phyloP scores from a whole-genome alignment of 2,797 vertebrate species.

The Lagocephalus sceleratus region DNA sequence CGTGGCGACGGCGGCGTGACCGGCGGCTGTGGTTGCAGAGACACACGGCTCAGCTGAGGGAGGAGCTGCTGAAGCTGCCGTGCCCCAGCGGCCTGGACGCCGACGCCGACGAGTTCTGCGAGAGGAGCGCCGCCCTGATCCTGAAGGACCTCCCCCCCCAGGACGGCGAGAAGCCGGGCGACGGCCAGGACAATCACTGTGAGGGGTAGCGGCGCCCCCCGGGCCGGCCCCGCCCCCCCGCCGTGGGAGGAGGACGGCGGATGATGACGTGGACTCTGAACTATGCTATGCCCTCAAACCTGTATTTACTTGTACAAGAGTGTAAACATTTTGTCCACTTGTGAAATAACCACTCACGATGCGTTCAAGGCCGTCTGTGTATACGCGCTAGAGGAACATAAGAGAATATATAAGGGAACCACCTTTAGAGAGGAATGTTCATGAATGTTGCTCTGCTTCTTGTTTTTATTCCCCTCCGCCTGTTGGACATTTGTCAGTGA shows the following conservation, averaged over 20 bases:
- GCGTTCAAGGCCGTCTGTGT: constrained; percentile 96
- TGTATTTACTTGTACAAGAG: constrained; percentile 99
- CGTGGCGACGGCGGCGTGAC: too few relatives aligned
- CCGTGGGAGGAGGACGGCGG: constrained; percentile 29
- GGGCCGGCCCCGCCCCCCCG: too few relatives aligned
- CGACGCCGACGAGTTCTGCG: constrained; percentile 82
- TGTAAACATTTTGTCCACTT: constrained; percentile 97
- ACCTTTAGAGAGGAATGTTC: constrained; percentile 98
- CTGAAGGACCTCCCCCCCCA: constrained; percentile 82
- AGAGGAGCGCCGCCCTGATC: constrained; percentile 79
- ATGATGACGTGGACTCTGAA: constrained; percentile 63
- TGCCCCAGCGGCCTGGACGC: constrained; percentile 94
- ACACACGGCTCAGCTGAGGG: constrained; percentile 93
- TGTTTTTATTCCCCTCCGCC: constrained; percentile 67
- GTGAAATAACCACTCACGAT: constrained; percentile 99
- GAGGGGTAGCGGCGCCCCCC: constrained; percentile 89
- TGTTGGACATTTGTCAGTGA: constrained; percentile 88
- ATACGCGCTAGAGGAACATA: constrained; percentile 89
- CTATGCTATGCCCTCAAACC: constrained; percentile 91
- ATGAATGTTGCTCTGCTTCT: constrained; percentile 82
- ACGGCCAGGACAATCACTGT: constrained; percentile 86
- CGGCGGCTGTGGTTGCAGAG: constrained; percentile 79
- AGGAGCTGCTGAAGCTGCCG: constrained; percentile 94
- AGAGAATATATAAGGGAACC: constrained; percentile 95
- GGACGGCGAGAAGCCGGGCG: constrained; percentile 85